Evolutionary conservation across 2,888 invertebrate species (phyloP), one percentile per base, ranked within the genome.

Genomic region (Drosophila anomalata): DNA sequence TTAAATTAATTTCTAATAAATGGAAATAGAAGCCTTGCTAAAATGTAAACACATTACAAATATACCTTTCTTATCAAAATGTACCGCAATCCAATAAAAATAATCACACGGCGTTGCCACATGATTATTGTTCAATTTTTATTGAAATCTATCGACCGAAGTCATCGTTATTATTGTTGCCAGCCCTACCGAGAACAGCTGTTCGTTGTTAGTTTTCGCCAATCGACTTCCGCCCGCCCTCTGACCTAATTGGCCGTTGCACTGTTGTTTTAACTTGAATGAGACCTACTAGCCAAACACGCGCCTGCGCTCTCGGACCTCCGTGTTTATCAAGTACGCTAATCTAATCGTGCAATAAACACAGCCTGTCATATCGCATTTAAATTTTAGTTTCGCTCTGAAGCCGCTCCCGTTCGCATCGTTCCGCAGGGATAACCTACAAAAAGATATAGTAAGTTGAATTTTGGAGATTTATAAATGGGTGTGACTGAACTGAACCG

Each of bases 311-410:
- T 29, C 12, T 73, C 6, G 0, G 8, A 17, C 44, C 24, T 24
- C 50, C 47, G 46, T 50, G 36, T 39, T 78, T 85, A 85, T 83
- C 86, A 78, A 22, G 51, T 33, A 14, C 53, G 39, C 47, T 82
- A 77, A 77, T 87, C 77, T 82, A 77, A 85, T 85, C 83, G 66
- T 60, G 36, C 41, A 51, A 39, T 46, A 61, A 56, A 56, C 62
- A 41, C 55, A 52, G 51, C 47, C 46, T 50, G 63, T 33, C 54
- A 48, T 17, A 24, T 31, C 73, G 67, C 42, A 42, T 52, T 31
- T 48, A 47, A 50, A 67, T 29, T n/a, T 60, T 41, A 50, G 46
- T 39, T 47, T 63, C 52, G 24, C 31, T 22, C 14, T 8, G 58
- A 82, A 63, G 66, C 83, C 77, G 79, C 59, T 69, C 56, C 51